A percentile compares a stretch with the other conserved stretches of the same genome.
Conservation (phyloP, 2,888 invertebrate species). For the Adela reaumurella region DNA sequence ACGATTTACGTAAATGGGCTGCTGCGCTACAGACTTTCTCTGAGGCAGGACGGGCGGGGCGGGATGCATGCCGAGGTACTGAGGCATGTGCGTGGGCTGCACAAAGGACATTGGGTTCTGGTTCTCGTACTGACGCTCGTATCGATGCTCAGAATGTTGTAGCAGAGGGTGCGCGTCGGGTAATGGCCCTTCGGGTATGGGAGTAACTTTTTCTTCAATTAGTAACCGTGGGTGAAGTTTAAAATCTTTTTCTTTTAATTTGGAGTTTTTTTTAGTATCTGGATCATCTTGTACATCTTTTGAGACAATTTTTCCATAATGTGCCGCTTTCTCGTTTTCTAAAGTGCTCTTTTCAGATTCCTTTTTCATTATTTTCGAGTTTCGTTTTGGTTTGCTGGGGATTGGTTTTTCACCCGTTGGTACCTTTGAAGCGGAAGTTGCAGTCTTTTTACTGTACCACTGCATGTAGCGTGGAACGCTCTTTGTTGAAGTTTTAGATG, state of each 20-base stretch:
- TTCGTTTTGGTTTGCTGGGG: slow-evolving; percentile 46
- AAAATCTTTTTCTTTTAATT: slow-evolving; percentile 52
- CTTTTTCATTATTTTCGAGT: slow-evolving; percentile 34
- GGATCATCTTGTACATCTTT: slow-evolving; percentile 39
- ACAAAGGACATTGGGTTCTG: slow-evolving; percentile 49
- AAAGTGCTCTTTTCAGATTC: slow-evolving; percentile 25
- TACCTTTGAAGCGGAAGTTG: slow-evolving; percentile 31
- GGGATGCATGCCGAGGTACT: slow-evolving; percentile 57
- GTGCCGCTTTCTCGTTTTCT: slow-evolving; percentile 25
- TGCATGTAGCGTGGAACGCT: slow-evolving; percentile 72
- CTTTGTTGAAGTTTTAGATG: slow-evolving; percentile 33
- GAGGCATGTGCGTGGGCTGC: slow-evolving; percentile 60
- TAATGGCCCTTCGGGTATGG: slow-evolving; percentile 40
- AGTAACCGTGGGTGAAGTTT: slow-evolving; percentile 45
- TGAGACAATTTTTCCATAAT: slow-evolving; percentile 40
- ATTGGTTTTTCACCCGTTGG: slow-evolving; percentile 36
- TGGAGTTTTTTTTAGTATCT: slow-evolving; percentile 55
- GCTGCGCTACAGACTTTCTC: slow-evolving; percentile 30
- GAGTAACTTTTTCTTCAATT: slow-evolving; percentile 49
- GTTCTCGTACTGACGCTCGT: slow-evolving; percentile 61
- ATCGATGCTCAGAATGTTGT: slow-evolving; percentile 76
- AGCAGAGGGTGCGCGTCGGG: slow-evolving; percentile 63
- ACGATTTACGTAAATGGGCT: slow-evolving; percentile 50
- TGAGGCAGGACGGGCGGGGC: slow-evolving; percentile 35
- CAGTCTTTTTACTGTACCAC: slow-evolving; percentile 66